Evolutionary conservation across 2,888 invertebrate species (phyloP).

Genomic region (Acholoe squamosa): DNA sequence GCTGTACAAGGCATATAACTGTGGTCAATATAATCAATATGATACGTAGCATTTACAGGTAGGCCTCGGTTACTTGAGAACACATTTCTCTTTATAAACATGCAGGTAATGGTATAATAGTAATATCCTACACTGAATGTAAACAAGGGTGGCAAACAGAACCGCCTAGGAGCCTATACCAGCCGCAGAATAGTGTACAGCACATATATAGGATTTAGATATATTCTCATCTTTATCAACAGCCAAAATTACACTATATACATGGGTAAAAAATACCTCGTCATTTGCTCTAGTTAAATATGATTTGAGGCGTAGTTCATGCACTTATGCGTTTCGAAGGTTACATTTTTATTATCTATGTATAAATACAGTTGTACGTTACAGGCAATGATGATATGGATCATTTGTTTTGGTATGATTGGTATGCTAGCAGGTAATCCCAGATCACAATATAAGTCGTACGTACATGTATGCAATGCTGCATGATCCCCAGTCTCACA

Average conservation of each 20-base stretch:
- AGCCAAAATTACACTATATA: neutral
- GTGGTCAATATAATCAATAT: neutral
- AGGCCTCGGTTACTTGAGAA: neutral
- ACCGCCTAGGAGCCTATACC: neutral
- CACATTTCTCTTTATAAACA: neutral
- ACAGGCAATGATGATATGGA: conserved; percentile 7
- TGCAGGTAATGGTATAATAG: conserved; percentile 11
- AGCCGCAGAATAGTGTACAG: neutral
- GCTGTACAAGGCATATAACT: neutral
- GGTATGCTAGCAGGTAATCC: neutral
- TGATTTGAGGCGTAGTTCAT: neutral
- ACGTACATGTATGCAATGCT: neutral
- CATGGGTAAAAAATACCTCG: neutral
- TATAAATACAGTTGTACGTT: neutral
- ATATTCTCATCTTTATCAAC: neutral
- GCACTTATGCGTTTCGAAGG: neutral
- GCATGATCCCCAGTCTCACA: conserved; percentile 9
- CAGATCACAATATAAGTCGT: conserved; percentile 7
- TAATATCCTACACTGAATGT: neutral
- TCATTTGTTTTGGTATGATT: neutral
- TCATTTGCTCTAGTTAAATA: conserved; percentile 24
- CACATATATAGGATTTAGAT: neutral
- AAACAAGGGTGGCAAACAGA: neutral
- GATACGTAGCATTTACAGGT: neutral
- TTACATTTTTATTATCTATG: neutral